These are phyloP conservation scores for Echinometra lucunter DNA, from an alignment of 53 echinoderm and acorn worm genomes.

Conservation along the genomic window DNA sequence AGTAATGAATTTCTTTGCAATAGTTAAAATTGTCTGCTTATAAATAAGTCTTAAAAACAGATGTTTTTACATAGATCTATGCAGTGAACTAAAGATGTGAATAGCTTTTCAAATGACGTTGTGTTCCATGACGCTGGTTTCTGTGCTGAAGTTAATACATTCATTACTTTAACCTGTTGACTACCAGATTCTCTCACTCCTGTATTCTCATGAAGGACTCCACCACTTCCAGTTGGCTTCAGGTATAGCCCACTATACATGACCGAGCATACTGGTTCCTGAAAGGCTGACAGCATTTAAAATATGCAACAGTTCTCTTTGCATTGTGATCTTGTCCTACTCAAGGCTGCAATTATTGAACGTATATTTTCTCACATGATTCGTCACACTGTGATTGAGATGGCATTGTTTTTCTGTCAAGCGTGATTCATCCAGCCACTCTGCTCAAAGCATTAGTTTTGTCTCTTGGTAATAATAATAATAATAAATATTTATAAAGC, in stretches of 20 bases:
- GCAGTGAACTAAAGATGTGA: not conserved
- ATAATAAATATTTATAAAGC: too few species aligned
- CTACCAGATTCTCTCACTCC: too few species aligned
- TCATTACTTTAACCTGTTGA: too few species aligned
- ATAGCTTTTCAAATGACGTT: constrained; percentile 32
- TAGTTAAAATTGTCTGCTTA: too few species aligned
- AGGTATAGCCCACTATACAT: too few species aligned
- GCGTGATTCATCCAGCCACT: constrained; percentile 22
- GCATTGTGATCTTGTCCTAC: not conserved
- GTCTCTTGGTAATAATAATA: not conserved
- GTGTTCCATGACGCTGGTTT: not conserved
- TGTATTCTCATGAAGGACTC: too few species aligned
- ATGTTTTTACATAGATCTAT: too few species aligned
- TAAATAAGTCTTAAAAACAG: too few species aligned
- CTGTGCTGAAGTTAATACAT: not conserved
- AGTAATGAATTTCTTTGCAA: not conserved
- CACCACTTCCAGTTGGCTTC: too few species aligned
- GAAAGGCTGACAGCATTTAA: not conserved
- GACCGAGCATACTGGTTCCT: not conserved
- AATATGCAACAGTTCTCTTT: constrained; percentile 14
- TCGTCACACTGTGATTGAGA: not conserved
- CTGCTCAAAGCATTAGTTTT: not conserved
- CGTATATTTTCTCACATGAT: not conserved
- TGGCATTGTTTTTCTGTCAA: not conserved
- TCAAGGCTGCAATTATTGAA: constrained; percentile 2